Base-by-base conservation (phyloP, 2,797 vertebrate genomes). In the Parauchenoglanis punctatus region DNA sequence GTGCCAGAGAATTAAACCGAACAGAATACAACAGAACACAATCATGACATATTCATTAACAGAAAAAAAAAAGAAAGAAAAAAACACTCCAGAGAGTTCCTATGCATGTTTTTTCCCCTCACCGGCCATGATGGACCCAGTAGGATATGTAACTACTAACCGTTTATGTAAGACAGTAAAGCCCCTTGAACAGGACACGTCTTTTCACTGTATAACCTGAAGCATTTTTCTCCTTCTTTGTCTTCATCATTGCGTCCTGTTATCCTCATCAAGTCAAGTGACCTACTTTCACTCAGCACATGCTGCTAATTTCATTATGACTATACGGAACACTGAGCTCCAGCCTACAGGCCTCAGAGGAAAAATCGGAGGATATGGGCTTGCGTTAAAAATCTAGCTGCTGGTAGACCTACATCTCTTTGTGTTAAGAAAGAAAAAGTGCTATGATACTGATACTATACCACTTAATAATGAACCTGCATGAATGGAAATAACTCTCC, bases 201-300 rank as follows among this genome's bases (percentile, higher is more conserved):
- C 54, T 81, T 72, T 82, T 54, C 68, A 54, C 54, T 35, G 61
- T 52, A 17, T 13, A 58, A 86, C 70, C 65, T 65, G 23, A 46
- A 84, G 82, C 72, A 49, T 85, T 72, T 82, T 83, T 80, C 70
- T 83, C 44, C 44, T 72, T 31, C 80, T 83, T 88, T 46, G 73
- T 87, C 88, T 85, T 85, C 63, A 65, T 89, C 82, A 80, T 80
- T 35, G 46, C 72, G 59, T 81, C 85, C 87, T 81, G 65, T 70
- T 76, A 52, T 75, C 81, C 72, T 80, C 81, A 87, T 89, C 88
- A 83, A 88, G 52, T 83, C 40, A 28, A 88, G 82, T 89, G 83
- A 88, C 88, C 83, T 88, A 85, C 85, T 88, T 87, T 87, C 78
- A 84, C 40, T 68, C 58, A 23, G 78, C 84, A 84, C 70, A 23